A percentile compares a stretch with the other conserved stretches of the same genome.
These are phyloP conservation scores for Agrotis exclamationis DNA, from an alignment of 2,888 invertebrate genomes.

Conservation along the genomic window DNA sequence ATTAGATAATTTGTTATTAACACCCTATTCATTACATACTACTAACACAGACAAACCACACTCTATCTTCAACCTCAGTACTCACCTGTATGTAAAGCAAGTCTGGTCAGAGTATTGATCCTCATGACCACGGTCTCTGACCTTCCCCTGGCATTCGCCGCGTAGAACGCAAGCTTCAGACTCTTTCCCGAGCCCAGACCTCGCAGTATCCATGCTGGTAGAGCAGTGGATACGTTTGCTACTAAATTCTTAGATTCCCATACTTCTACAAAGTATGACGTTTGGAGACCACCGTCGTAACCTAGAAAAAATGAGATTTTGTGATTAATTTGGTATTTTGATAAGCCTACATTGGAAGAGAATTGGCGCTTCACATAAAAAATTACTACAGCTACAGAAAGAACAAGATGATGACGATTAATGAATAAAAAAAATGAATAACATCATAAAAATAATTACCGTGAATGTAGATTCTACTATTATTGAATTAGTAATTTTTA, in stretches of 20 bases:
- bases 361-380: too few relatives aligned
- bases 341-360: background rate
- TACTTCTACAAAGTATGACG: conserved; percentile 94
- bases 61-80: background rate
- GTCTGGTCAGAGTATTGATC: conserved; percentile 81
- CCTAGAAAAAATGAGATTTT: conserved; percentile 78
- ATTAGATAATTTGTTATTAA: too few relatives aligned
- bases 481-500: background rate
- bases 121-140: conserved; percentile 92
- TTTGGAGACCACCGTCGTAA: conserved; percentile 95
- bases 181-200: conserved; percentile 95
- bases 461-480: background rate
- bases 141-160: conserved; percentile 95
- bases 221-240: conserved; percentile 93
- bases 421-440: background rate
- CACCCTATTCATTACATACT: background rate
- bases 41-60: background rate
- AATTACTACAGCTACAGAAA: too few relatives aligned
- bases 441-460: background rate
- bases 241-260: conserved; percentile 92
- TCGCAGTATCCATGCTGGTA: conserved; percentile 94
- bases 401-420: too few relatives aligned
- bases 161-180: conserved; percentile 95
- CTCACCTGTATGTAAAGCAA: conserved; percentile 84
- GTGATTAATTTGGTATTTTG: background rate